phyloP scores from a whole-genome alignment of 1,140 invertebrate genomes.

The Asobara japonica region DNA sequence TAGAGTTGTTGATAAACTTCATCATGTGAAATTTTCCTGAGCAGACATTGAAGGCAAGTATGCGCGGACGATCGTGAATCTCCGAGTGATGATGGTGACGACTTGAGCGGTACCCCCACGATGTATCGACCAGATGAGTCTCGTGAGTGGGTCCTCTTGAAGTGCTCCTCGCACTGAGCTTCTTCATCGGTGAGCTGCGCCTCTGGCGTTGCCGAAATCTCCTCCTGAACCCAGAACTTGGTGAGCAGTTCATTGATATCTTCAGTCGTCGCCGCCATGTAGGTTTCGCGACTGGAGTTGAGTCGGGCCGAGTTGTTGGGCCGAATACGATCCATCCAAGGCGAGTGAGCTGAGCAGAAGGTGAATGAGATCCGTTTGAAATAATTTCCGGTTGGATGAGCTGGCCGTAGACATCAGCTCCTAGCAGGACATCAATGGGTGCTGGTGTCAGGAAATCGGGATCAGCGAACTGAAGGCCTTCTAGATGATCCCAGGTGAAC shows the following conservation, averaged over 20 bases:
- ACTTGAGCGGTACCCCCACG: background rate
- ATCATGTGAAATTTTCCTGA: background rate
- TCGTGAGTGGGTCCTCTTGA: background rate
- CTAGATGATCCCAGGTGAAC: background rate
- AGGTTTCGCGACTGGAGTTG: no score
- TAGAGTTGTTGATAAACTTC: slow-evolving; percentile 33
- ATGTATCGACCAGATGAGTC: no score
- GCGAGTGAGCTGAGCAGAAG: background rate
- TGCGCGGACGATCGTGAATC: background rate
- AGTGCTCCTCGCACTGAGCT: background rate
- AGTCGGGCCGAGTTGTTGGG: no score
- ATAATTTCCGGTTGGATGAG: background rate
- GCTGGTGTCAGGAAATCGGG: background rate
- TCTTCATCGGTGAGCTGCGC: background rate
- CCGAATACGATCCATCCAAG: background rate
- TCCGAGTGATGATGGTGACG: background rate
- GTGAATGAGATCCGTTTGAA: background rate
- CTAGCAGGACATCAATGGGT: background rate
- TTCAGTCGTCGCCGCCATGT: no score
- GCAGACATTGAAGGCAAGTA: background rate
- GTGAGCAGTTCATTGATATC: no score
- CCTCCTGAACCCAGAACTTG: no score
- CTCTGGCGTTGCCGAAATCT: background rate
- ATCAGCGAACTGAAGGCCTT: background rate
- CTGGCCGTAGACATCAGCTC: background rate